These are phyloP conservation scores for Platycercus adscitus DNA, from an alignment of 2,113 vertebrate genomes.

Conservation along the genomic window DNA sequence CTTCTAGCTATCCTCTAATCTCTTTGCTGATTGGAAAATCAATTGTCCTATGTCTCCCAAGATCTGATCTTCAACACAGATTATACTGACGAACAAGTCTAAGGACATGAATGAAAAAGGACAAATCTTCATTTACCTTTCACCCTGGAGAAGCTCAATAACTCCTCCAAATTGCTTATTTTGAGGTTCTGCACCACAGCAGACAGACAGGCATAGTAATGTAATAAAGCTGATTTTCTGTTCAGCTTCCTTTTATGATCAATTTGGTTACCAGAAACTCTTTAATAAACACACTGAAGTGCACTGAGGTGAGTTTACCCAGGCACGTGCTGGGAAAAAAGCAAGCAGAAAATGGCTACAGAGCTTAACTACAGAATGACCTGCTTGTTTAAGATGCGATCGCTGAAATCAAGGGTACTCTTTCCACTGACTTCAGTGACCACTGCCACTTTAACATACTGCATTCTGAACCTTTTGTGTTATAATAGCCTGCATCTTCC, in stretches of 20 bases:
- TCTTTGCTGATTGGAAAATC: constrained; percentile 11
- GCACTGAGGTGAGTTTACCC: not conserved
- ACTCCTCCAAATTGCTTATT: not conserved
- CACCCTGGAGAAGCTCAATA: not conserved
- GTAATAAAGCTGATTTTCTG: constrained; percentile 12
- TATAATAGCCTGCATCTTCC: not conserved
- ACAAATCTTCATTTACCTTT: not conserved
- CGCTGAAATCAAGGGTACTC: not conserved
- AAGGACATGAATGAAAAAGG: not conserved
- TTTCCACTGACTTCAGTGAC: not conserved
- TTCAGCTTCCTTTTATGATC: not conserved
- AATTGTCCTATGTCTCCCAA: not conserved
- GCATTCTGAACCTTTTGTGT: not conserved
- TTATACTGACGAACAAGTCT: not conserved
- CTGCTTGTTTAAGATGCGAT: not conserved
- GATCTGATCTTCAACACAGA: not conserved
- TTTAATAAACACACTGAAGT: not conserved
- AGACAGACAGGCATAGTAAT: not conserved
- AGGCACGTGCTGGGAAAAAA: not conserved
- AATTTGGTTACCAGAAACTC: not conserved
- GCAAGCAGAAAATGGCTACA: not conserved
- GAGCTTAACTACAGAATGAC: not conserved
- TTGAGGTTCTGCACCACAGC: not conserved
- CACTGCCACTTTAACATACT: not conserved
- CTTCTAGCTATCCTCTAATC: not conserved